A percentile compares a stretch with the other conserved stretches of the same genome.
phyloP scores from a whole-genome alignment of 1,140 invertebrate genomes.

The Atta colombica region DNA sequence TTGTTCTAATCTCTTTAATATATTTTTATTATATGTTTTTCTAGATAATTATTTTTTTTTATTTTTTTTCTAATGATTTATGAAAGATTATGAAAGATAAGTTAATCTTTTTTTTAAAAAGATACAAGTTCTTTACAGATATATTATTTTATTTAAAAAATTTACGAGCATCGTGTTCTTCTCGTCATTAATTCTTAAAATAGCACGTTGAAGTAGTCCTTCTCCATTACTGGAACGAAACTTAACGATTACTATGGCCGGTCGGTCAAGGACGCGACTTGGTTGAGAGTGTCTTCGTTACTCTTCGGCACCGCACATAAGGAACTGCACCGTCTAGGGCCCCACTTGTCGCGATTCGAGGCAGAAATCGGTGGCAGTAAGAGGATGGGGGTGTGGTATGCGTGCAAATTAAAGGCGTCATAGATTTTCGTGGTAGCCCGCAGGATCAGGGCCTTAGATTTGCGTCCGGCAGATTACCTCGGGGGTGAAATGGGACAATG shows the following conservation, averaged over 20 bases:
- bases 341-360: conserved; percentile 46
- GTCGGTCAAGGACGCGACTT: conserved; percentile 30
- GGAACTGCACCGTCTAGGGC: background rate
- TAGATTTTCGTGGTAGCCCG: conserved; percentile 86
- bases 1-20: background rate
- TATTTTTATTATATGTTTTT: background rate
- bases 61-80: background rate
- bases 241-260: background rate
- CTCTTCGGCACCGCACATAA: conserved; percentile 19
- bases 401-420: conserved; percentile 86
- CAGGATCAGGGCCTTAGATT: conserved; percentile 87
- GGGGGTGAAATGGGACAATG: conserved; percentile 86
- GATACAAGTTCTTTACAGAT: too few relatives aligned
- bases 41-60: background rate
- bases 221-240: background rate
- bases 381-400: conserved; percentile 66
- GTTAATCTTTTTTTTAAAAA: background rate
- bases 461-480: conserved; percentile 86
- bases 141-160: background rate
- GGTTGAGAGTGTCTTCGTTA: conserved; percentile 30
- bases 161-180: background rate
- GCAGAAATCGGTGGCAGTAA: conserved; percentile 28
- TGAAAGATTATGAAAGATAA: background rate
- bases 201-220: background rate
- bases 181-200: background rate